Base-by-base conservation (phyloP, 2,797 vertebrate species). In the Hydrocynus forskahlii region DNA sequence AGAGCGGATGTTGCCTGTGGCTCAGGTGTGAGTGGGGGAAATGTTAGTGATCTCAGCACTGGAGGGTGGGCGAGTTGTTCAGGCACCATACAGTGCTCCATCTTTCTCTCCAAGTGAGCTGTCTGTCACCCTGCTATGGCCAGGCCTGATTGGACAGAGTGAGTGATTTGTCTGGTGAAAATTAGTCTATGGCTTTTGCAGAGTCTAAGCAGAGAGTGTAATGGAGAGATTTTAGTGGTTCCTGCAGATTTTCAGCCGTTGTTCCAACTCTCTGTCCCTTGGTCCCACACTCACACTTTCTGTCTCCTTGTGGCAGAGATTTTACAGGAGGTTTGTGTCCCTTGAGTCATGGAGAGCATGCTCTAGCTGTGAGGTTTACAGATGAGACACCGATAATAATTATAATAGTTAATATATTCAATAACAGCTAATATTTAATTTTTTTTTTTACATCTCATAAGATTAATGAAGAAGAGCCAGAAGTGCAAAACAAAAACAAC, bases 161-260 rank as follows among this genome's bases (percentile, higher is more conserved):
- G 70, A 68, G 52, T 82, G 81, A 82, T 82, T 78, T 82, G 75
- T 78, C 63, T 60, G 69, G 75, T 62, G 69, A 78, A 77, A 82
- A 67, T 82, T 52, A 68, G 70, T 73, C 70, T 19, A 43, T 68
- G 50, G 52, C 52, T 38, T 62, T 59, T 73, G 81, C 29, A 57
- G 60, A 64, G 62, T 59, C 21, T 17, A 50, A 73, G 29, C 76
- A 67, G 17, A 13, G 17, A 62, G 38, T 14, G 5, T 57, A 71
- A 77, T 72, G 17, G 35, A 40, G 69, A 76, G 68, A 68, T 78
- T 78, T 78, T 84, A 73, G 50, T 59, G 52, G 52, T 76, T 72
- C 54, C 74, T 66, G 68, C 74, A 72, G 82, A 50, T 59, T 52
- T 79, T 62, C 59, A 48, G 40, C 57, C 68, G 13, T 66, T 45